Evolutionary conservation across 2,888 invertebrate genomes (phyloP).

Genomic region (Cecidostiba fungosa): DNA sequence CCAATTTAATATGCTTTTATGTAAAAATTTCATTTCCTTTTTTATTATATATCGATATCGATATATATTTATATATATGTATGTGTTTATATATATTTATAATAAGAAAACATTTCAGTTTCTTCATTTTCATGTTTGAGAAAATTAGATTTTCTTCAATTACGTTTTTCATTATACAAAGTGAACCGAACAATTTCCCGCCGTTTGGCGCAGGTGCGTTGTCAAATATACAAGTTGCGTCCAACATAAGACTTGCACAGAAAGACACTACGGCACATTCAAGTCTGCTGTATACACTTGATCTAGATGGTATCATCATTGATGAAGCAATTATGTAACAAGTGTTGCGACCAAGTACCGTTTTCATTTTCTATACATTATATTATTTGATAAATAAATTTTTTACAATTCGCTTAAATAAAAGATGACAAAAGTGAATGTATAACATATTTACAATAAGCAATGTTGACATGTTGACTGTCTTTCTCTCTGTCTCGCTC

Average conservation of each 20-base stretch:
- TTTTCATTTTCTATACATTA: conserved; percentile 64
- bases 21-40: conserved; percentile 59
- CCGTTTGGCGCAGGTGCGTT: conserved; percentile 80
- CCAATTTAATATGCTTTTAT: conserved; percentile 32
- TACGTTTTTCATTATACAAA: conserved; percentile 62
- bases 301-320: conserved; percentile 53
- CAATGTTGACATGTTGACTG: conserved; percentile 64
- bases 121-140: conserved; percentile 60
- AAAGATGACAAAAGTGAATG: conserved; percentile 64
- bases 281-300: conserved; percentile 74
- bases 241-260: conserved; percentile 86
- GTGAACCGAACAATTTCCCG: conserved; percentile 60
- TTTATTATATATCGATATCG: conserved; percentile 55
- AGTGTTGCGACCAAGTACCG: conserved; percentile 64
- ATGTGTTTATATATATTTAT: conserved; percentile 55
- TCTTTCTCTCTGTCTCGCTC: conserved; percentile 42
- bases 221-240: conserved; percentile 80
- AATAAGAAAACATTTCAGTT: conserved; percentile 62
- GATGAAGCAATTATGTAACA: conserved; percentile 62
- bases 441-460: conserved; percentile 66
- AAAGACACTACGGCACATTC: conserved; percentile 84
- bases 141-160: conserved; percentile 64
- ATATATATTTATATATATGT: conserved; percentile 52
- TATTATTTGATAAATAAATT: conserved; percentile 65
- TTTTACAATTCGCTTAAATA: conserved; percentile 66